phyloP scores from a whole-genome alignment of 1,140 invertebrate species.

The Radopholus similis region DNA sequence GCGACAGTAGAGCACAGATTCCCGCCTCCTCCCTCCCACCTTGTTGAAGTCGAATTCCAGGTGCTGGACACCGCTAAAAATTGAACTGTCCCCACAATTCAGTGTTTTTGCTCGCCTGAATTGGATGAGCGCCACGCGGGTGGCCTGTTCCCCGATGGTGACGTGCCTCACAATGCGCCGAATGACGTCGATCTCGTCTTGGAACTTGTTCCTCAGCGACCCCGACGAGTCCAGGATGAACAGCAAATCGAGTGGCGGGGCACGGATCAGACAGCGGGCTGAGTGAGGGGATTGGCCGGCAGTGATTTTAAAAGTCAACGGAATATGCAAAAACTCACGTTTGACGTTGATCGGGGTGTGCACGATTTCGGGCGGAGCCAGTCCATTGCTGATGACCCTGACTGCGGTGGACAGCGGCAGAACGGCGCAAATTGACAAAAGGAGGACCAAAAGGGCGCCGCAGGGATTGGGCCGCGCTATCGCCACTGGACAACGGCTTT shows the following conservation, averaged over 20 bases:
- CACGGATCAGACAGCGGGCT: constrained; percentile 54
- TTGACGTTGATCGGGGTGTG: constrained; percentile 55
- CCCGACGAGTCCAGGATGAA: constrained; percentile 58
- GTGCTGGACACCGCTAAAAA: constrained; percentile 58
- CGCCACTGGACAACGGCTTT: too few relatives aligned
- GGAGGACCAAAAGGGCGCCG: too few relatives aligned
- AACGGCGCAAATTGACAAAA: too few relatives aligned
- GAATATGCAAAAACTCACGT: constrained; percentile 39
- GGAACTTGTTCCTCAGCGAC: constrained; percentile 57
- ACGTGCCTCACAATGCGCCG: constrained; percentile 55
- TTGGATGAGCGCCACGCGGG: constrained; percentile 55
- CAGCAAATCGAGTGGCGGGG: constrained; percentile 52
- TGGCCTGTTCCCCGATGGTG: constrained; percentile 53
- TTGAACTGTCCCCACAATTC: background rate
- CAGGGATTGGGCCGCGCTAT: too few relatives aligned
- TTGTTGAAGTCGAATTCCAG: constrained; percentile 58
- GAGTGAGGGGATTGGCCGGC: constrained; percentile 19
- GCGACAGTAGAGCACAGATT: background rate
- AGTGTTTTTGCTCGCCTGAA: constrained; percentile 45
- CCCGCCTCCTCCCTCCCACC: constrained; percentile 37
- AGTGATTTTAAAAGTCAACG: background rate
- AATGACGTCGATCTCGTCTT: constrained; percentile 58
- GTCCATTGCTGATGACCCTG: constrained; percentile 53
- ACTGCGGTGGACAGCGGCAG: constrained; percentile 8
- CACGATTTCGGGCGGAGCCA: constrained; percentile 58